Conservation (phyloP, 2,797 vertebrate species). For the Intellagama lesueurii region DNA sequence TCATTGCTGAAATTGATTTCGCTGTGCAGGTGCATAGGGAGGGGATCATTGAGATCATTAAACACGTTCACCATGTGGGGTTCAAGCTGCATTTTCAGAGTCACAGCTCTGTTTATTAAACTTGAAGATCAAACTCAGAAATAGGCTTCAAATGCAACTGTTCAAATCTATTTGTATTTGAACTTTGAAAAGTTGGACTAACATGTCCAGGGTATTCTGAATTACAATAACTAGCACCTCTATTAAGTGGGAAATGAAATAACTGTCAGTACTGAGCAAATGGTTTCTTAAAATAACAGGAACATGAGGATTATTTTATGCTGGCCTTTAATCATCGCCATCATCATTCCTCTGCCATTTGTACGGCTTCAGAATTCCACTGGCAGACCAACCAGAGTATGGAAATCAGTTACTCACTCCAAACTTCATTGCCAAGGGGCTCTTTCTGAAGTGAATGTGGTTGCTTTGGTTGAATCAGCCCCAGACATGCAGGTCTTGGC, state of each 20-base stretch:
- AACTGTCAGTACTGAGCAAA: neutral
- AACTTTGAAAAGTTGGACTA: no score
- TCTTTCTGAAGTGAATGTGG: constrained; percentile 35
- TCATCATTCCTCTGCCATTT: neutral
- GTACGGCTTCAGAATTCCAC: neutral
- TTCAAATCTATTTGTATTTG: neutral
- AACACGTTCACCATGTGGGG: neutral
- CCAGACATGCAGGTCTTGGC: constrained; percentile 58
- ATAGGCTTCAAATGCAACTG: neutral
- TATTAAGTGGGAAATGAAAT: neutral
- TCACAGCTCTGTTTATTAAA: neutral
- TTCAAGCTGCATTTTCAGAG: neutral
- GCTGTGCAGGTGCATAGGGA: neutral
- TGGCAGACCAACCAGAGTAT: neutral
- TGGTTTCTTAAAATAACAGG: neutral
- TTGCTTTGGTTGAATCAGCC: constrained; percentile 55
- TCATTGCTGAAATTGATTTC: neutral
- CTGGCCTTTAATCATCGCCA: neutral
- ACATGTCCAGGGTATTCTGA: no score
- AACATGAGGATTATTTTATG: neutral
- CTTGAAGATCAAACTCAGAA: no score
- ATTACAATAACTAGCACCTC: neutral
- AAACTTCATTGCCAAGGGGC: constrained; percentile 42
- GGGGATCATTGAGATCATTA: neutral
- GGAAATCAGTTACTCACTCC: neutral